Base-by-base conservation (phyloP, 2,888 invertebrate species). In the Pammene aurita region DNA sequence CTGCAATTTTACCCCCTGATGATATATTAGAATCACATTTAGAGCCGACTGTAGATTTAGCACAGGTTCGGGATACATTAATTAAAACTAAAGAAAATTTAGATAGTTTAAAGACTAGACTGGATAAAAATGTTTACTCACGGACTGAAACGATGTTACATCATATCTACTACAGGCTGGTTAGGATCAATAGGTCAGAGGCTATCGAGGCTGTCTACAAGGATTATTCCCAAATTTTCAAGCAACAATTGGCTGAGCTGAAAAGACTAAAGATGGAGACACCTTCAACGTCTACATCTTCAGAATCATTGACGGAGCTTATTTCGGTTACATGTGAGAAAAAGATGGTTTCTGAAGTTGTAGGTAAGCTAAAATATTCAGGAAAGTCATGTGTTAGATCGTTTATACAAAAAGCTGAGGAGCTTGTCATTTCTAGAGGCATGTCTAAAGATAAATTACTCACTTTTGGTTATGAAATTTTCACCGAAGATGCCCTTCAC, bases 401-500 rank as follows among this genome's bases (percentile, higher is more conserved):
- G 0, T 70, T 70, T 50, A 55, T 70, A 9, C 14, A 7, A 10
- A 14, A 38, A 2, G 61, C 42, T 0, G 16, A 48, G 5, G 70
- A 70, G 0, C 46, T 70, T 34, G 13, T 11, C 0, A 26, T 7
- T 7, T 34, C 66, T 6, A 35, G 66, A 9, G 10, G 7, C 2
- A 50, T 70, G 2, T 9, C 65, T 10, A 10, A 6, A 1, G n/a
- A 11, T 5, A 55, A 56, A 11, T 7, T 70, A 4, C 13, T 70
- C 0, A 34, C 55, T 10, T 57, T 57, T 4, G 70, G 66, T 0
- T 48, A 16, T 0, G 70, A 71, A 14, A 66, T 71, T 11, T 68
- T 71, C 18, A 66, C 65, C 2, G 71, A 52, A n/a, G 68, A 68
- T 11, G 70, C 70, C 5, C 10, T 70, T 7, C 66, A 62, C 7